phyloP scores from a whole-genome alignment of 2,888 invertebrate species.

The Lochmaea crataegi region DNA sequence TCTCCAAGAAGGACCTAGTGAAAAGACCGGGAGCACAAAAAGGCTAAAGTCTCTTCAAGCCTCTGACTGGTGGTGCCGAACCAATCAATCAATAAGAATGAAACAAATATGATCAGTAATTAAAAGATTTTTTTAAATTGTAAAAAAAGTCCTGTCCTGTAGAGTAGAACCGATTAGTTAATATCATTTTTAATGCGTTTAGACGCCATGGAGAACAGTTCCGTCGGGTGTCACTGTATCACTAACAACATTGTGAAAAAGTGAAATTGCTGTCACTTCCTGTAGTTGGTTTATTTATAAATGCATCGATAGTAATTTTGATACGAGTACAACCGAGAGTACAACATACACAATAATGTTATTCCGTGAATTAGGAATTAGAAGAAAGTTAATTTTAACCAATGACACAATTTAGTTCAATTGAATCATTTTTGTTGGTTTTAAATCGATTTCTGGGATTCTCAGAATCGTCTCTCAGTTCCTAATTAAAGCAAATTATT shows the following conservation, averaged over 20 bases:
- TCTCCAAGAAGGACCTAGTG: too few relatives aligned
- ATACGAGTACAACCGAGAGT: too few relatives aligned
- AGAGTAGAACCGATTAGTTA: background rate
- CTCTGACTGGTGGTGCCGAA: too few relatives aligned
- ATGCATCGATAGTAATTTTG: slow-evolving; percentile 24
- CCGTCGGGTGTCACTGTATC: slow-evolving; percentile 35
- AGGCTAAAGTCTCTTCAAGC: too few relatives aligned
- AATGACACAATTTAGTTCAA: background rate
- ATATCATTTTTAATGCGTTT: slow-evolving; percentile 20
- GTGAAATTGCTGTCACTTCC: slow-evolving; percentile 39
- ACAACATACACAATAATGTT: background rate
- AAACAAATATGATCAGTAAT: too few relatives aligned
- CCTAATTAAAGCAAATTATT: too few relatives aligned
- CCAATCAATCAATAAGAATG: too few relatives aligned
- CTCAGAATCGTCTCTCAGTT: too few relatives aligned
- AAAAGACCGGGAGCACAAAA: too few relatives aligned
- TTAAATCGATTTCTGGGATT: too few relatives aligned
- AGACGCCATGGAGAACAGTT: slow-evolving; percentile 20
- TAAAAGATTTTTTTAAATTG: background rate
- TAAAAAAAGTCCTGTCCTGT: background rate
- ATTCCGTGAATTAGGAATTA: background rate
- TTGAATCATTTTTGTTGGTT: background rate
- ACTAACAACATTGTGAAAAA: slow-evolving; percentile 36
- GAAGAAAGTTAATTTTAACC: slow-evolving; percentile 5
- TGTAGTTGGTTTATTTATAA: slow-evolving; percentile 33